These are phyloP conservation scores for Drosophila tropicalis DNA, from an alignment of 1,140 invertebrate species.

Conservation along the genomic window DNA sequence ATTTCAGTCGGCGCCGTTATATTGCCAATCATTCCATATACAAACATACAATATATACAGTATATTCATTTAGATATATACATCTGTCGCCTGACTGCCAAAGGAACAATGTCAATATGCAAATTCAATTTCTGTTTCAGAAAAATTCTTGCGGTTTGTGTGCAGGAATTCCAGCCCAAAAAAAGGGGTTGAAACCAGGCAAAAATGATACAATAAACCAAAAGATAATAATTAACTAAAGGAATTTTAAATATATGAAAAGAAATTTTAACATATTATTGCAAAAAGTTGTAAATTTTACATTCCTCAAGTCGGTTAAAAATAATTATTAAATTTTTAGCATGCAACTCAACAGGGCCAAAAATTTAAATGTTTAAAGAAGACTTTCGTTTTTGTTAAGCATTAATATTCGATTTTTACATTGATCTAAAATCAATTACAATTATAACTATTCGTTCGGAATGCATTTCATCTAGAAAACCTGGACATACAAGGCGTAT, in stretches of 20 bases:
- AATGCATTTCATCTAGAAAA: no score
- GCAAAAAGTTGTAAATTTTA: no score
- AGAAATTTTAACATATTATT: no score
- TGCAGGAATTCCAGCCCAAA: not conserved
- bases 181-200: not conserved
- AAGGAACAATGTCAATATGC: slow-evolving; percentile 44
- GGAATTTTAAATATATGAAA: not conserved
- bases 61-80: slow-evolving; percentile 7
- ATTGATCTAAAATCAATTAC: no score
- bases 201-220: slow-evolving; percentile 3
- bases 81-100: slow-evolving; percentile 12
- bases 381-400: no score
- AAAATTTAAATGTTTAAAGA: no score
- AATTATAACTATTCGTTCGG: no score
- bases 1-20: slow-evolving; percentile 78
- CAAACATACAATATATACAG: slow-evolving; percentile 4
- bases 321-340: no score
- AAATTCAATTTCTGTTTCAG: slow-evolving; percentile 28
- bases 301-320: no score
- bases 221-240: slow-evolving; percentile 1
- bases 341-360: no score
- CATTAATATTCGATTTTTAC: no score
- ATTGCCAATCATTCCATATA: slow-evolving; percentile 41
- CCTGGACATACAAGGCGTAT: no score
- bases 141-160: slow-evolving; percentile 26